Base-by-base conservation (phyloP, 2,113 vertebrate species). In the Bambusicola thoracicus region DNA sequence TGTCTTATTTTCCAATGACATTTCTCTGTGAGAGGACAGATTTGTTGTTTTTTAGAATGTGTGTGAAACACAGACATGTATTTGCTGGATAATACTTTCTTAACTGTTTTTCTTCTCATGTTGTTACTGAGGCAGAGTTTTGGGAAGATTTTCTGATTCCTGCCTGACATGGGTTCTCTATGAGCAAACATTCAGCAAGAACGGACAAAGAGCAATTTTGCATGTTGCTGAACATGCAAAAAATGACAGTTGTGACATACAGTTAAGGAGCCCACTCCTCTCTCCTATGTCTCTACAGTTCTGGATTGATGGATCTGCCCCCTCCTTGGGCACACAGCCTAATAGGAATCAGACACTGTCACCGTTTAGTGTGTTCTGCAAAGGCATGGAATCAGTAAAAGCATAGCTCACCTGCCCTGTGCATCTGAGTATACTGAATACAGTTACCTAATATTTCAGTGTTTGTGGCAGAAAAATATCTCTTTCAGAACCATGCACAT, bases 71-170 rank as follows among this genome's bases (percentile, higher is more conserved):
- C 21, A 75, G 43, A 34, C 15, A 24, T 59, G 34, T 72, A 67
- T 69, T 85, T 34, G 8, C 77, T 58, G 77, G 38, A 30, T 19
- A 72, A 61, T 56, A 32, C 59, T 87, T 87, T 92, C 87, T 48
- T 15, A 70, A 43, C 3, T 3, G 13, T 0, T 0, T 74, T 89
- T 85, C 2, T 8, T 69, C 41, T 36, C 1, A 1, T 0, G 0
- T 2, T 3, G 18, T 67, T 83, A 43, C 65, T 63, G 55, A 59
- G 32, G 8, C 36, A 66, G 61, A 88, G 8, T 16, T 85, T 22
- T 70, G 72, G 36, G 63, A 87, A 87, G 34, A 8, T 49, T 66
- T 4, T 20, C 24, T 20, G 6, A 18, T 74, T 93, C 19, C 46
- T 82, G 16, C 18, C 32, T 85, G 59, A 25, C 15, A 41, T 85